Base-by-base conservation (phyloP, 2,113 vertebrate species). In the Butorides virescens region DNA sequence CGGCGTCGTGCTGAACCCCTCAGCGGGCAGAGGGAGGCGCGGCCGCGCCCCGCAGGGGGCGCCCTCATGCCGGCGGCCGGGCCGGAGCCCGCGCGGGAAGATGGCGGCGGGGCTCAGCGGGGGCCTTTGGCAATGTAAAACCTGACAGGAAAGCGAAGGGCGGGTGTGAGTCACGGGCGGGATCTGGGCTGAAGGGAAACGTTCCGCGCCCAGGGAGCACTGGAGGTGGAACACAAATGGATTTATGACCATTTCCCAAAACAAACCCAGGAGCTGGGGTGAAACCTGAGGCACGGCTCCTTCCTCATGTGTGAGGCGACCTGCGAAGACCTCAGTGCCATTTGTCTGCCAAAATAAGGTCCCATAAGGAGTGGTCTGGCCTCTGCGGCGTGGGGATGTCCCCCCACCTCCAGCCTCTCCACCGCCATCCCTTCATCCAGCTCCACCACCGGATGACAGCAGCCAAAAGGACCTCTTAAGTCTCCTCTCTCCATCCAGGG, bases 101-200 rank as follows among this genome's bases (percentile, higher is more conserved):
- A 61, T 94, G 94, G 90, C 72, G 76, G 56, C n/a, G 34, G 4
- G 37, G 21, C 1, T 3, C 0, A 34, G 4, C 2, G 42, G 2
- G 4, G 42, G 15, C 0, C 5, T 3, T 7, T 13, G 59, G n/a
- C 13, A 0, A 2, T 10, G 71, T 15, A 1, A 11, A 29, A 15
- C 3, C 11, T 10, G 50, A 11, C 30, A 1, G 63, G 39, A 4
- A 14, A 14, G 78, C 2, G 2, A 4, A 30, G 61, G 46, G 53
- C 3, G 15, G 49, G 13, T 7, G 49, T 13, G 42, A 44, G 42
- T 2, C 13, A 7, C 2, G 4, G 34, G 21, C 34, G 13, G 62
- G 16, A 3, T 4, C 7, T 10, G 52, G 22, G 76, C 27, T 18
- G n/a, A 18, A 15, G 20, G 49, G 49, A 42, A 19, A 6, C 3